Percentiles rank a stretch among this genome's conserved stretches.
These are phyloP conservation scores for Heliconius hermathena DNA, from an alignment of 1,140 invertebrate species.

Conservation along the genomic window DNA sequence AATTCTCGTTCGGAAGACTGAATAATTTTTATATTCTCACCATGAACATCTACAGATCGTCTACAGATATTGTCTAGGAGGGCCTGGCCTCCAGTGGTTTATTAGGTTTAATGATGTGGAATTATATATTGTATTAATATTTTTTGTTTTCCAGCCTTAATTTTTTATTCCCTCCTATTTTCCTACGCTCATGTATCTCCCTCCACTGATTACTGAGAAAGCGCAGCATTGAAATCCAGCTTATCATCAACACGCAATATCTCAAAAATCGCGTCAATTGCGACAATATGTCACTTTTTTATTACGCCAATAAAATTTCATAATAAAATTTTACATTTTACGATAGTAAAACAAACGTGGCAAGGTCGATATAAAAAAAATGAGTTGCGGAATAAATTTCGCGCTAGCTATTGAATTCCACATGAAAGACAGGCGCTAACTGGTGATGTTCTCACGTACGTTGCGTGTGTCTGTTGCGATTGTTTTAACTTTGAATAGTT, in stretches of 20 bases:
- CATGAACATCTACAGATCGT: too few species aligned
- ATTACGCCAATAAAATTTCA: conserved; percentile 13
- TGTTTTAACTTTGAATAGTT: conserved; percentile 58
- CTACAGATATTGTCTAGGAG: too few species aligned
- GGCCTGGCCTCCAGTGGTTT: too few species aligned
- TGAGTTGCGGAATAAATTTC: conserved; percentile 15
- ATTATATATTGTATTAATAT: too few species aligned
- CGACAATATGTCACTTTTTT: not conserved
- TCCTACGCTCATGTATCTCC: too few species aligned
- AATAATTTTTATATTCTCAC: too few species aligned
- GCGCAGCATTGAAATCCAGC: too few species aligned
- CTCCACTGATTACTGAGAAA: too few species aligned
- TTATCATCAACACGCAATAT: not conserved
- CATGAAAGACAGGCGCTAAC: conserved; percentile 29
- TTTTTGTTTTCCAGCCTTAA: too few species aligned
- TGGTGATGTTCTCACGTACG: conserved; percentile 49
- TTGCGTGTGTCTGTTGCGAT: conserved; percentile 44
- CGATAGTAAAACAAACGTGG: conserved; percentile 15
- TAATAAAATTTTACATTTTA: conserved; percentile 21
- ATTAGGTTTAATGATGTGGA: too few species aligned
- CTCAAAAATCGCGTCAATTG: not conserved
- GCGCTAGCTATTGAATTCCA: conserved; percentile 24
- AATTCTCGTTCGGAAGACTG: too few species aligned
- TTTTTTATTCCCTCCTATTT: too few species aligned
- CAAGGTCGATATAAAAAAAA: conserved; percentile 21